Conservation (phyloP, 1,140 invertebrate species). For the Camponotus pennsylvanicus region DNA sequence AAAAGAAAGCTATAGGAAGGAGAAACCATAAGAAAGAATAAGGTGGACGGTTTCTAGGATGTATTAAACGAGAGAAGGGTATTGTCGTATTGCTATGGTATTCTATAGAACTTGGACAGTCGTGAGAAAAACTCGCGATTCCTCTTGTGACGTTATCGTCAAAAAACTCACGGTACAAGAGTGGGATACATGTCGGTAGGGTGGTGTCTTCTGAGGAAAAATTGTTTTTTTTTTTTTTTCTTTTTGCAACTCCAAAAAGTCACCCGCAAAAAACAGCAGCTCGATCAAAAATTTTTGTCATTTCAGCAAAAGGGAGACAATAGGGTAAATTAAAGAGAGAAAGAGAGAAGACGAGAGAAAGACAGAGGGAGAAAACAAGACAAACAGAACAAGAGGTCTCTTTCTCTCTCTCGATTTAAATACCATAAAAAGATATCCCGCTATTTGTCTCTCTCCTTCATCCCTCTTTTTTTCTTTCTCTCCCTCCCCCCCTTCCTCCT, state of each 20-base stretch:
- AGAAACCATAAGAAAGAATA: constrained; percentile 76
- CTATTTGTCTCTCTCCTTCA: constrained; percentile 7
- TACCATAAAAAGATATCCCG: constrained; percentile 40
- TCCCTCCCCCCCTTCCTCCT: constrained; percentile 16
- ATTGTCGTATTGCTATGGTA: constrained; percentile 48
- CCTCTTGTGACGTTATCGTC: constrained; percentile 18
- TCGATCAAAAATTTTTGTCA: constrained; percentile 70
- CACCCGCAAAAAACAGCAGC: constrained; percentile 79
- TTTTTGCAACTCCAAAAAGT: constrained; percentile 75
- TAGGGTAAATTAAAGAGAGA: constrained; percentile 34
- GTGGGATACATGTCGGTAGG: constrained; percentile 65
- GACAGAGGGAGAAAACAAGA: not conserved
- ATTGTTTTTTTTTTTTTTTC: constrained; percentile 62
- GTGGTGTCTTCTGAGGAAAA: constrained; percentile 73
- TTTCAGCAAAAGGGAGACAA: constrained; percentile 12
- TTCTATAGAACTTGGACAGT: constrained; percentile 24
- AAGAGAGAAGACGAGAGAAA: not conserved
- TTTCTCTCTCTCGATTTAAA: constrained; percentile 14
- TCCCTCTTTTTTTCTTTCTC: constrained; percentile 2
- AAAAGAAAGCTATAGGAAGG: constrained; percentile 75
- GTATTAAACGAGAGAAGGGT: constrained; percentile 60
- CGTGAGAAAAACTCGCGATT: constrained; percentile 52
- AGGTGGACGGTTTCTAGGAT: constrained; percentile 56
- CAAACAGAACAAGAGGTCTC: constrained; percentile 3
- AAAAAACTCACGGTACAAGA: constrained; percentile 71